Conservation (phyloP, 2,888 invertebrate species). For the Zaprionus obscuricornis region DNA sequence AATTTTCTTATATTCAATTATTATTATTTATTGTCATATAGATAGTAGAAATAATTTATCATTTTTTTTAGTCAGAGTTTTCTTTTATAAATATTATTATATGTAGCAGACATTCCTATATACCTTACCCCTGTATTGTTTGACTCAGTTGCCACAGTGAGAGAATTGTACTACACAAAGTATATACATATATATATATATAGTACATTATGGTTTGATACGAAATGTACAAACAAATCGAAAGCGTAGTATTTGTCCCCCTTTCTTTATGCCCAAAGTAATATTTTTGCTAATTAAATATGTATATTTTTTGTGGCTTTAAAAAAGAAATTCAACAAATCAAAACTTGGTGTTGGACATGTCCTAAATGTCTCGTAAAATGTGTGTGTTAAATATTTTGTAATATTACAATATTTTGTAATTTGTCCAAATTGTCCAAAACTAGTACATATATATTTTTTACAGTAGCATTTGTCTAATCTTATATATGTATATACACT, state of each 20-base stretch:
- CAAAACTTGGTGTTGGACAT: slow-evolving; percentile 67
- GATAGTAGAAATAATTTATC: too few relatives aligned
- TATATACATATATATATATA: slow-evolving; percentile 59
- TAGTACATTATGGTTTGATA: slow-evolving; percentile 1
- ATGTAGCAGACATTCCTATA: too few relatives aligned
- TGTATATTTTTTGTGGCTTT: slow-evolving; percentile 26
- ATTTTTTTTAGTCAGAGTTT: too few relatives aligned
- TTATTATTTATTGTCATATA: too few relatives aligned
- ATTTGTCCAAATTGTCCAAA: slow-evolving; percentile 44
- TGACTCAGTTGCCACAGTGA: not conserved
- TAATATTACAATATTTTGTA: slow-evolving; percentile 27
- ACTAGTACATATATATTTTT: slow-evolving; percentile 33
- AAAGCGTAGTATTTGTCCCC: slow-evolving; percentile 45
- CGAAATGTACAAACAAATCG: slow-evolving; percentile 42
- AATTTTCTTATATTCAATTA: too few relatives aligned
- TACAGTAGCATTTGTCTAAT: slow-evolving; percentile 70
- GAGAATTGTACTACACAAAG: slow-evolving; percentile 59
- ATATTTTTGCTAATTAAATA: slow-evolving; percentile 37
- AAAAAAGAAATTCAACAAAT: too few relatives aligned
- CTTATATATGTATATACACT: too few relatives aligned
- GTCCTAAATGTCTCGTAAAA: slow-evolving; percentile 45
- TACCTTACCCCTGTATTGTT: too few relatives aligned
- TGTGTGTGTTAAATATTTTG: slow-evolving; percentile 33
- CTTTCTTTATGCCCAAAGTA: slow-evolving; percentile 50
- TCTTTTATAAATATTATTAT: too few relatives aligned